phyloP scores from a whole-genome alignment of 2,797 vertebrate genomes.

The Pseudochirops corinnae region DNA sequence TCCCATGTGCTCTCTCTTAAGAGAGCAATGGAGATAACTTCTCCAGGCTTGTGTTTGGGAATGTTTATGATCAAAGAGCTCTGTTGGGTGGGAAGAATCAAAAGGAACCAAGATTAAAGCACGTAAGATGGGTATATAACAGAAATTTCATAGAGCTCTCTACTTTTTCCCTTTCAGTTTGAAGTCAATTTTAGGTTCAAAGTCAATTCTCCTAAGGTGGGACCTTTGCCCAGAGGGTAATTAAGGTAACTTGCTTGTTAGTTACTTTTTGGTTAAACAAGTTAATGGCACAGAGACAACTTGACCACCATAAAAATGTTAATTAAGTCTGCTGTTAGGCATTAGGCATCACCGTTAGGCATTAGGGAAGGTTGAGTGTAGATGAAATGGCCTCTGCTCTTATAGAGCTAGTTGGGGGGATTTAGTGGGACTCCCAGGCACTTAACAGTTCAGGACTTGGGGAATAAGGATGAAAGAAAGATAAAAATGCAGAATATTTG shows the following conservation, averaged over 20 bases:
- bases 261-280: conserved; percentile 18
- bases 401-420: background rate
- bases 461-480: background rate
- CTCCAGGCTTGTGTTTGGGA: rapidly evolving
- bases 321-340: background rate
- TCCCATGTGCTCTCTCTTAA: background rate
- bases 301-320: background rate
- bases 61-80: background rate
- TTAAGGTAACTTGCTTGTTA: conserved; percentile 3
- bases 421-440: background rate
- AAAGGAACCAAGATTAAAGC: rapidly evolving
- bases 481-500: background rate
- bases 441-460: background rate
- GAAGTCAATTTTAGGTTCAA: conserved; percentile 23
- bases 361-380: background rate
- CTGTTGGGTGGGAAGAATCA: no score
- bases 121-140: background rate
- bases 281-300: background rate
- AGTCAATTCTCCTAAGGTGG: background rate
- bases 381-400: background rate
- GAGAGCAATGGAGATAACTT: rapidly evolving
- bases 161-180: background rate
- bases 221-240: conserved; percentile 25
- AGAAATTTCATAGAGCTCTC: background rate
- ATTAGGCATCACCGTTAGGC: background rate